These are phyloP conservation scores for Troides aeacus DNA, from an alignment of 2,888 invertebrate species.

Conservation along the genomic window DNA sequence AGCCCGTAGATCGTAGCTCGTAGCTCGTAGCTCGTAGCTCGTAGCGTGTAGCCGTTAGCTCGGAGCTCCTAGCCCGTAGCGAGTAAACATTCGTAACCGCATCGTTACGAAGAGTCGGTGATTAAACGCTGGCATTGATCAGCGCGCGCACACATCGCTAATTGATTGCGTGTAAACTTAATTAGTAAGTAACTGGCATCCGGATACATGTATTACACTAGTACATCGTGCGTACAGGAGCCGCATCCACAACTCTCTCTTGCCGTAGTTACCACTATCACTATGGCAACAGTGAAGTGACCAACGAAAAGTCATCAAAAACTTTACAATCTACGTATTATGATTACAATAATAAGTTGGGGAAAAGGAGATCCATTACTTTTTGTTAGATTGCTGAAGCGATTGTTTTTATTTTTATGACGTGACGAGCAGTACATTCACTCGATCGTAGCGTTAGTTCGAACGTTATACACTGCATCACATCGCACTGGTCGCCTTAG, in stretches of 20 bases:
- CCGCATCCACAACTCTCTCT: no score
- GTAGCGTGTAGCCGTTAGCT: not conserved
- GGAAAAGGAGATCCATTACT: not conserved
- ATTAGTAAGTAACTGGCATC: conserved; percentile 21
- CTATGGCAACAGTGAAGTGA: no score
- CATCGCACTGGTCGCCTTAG: no score
- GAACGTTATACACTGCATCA: no score
- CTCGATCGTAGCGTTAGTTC: no score
- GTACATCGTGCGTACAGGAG: no score
- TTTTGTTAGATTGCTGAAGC: not conserved
- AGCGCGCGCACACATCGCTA: conserved; percentile 41
- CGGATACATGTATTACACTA: no score
- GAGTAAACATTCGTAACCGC: conserved; percentile 25
- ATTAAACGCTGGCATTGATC: conserved; percentile 43
- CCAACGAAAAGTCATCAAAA: no score
- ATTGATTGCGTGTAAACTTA: conserved; percentile 37
- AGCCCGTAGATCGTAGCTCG: conserved; percentile 12
- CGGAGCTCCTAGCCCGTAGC: not conserved
- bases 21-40: not conserved
- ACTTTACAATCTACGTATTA: not conserved
- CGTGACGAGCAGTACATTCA: no score
- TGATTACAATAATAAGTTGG: not conserved
- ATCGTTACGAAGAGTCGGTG: conserved; percentile 42
- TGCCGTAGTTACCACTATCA: no score
- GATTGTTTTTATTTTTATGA: not conserved